A percentile compares a stretch with the other conserved stretches of the same genome.
Evolutionary conservation across 2,113 vertebrate species (phyloP).

Genomic region (Dicerorhinus sumatrensis): DNA sequence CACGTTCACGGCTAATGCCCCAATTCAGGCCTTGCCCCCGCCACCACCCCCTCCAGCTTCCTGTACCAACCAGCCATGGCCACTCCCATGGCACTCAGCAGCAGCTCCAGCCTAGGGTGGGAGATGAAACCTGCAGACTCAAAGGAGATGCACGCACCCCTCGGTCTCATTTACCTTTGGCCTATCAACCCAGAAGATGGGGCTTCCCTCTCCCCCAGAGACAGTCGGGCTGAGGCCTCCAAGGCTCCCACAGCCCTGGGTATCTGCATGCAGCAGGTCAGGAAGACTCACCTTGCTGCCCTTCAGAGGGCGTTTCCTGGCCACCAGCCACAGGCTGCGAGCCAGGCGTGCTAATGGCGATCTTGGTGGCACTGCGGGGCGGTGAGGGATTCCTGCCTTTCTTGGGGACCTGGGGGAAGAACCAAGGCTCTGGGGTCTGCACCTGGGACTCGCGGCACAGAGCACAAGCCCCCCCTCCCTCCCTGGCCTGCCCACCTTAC

Average conservation of each 20-base stretch:
- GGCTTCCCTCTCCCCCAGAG: background rate
- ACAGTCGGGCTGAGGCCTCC: background rate
- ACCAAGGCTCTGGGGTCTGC: background rate
- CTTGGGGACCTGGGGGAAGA: slow-evolving; percentile 73
- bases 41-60: background rate
- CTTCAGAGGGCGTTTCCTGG: background rate
- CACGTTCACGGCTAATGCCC: background rate
- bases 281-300: slow-evolving; percentile 44
- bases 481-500: background rate
- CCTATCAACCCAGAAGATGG: background rate
- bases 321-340: accelerated
- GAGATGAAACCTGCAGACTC: no score
- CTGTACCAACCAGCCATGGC: background rate
- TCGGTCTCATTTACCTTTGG: background rate
- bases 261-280: accelerated
- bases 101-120: background rate
- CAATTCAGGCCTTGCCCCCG: background rate
- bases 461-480: accelerated
- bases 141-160: background rate
- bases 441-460: background rate
- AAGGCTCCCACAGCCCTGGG: accelerated
- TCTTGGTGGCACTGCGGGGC: slow-evolving; percentile 13
- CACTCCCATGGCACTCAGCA: accelerated
- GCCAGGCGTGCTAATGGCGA: background rate
- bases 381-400: background rate